Conservation (phyloP, 1,140 invertebrate species). For the Rhopalosiphum maidis region DNA sequence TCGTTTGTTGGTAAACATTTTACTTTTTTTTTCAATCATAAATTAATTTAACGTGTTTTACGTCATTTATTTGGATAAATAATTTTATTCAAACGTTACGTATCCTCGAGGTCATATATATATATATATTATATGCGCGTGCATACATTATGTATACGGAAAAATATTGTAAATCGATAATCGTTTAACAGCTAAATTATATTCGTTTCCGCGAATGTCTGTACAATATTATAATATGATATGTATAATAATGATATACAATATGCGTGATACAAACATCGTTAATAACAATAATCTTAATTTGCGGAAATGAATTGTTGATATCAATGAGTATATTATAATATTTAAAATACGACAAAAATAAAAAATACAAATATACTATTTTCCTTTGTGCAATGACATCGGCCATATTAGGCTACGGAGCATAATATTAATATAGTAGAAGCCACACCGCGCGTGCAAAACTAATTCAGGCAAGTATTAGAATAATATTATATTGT, state of each 20-base stretch:
- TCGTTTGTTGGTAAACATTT: constrained; percentile 32
- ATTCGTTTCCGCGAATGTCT: neutral
- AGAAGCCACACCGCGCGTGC: neutral
- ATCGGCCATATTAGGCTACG: neutral
- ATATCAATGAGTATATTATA: neutral
- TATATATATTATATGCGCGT: neutral
- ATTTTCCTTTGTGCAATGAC: neutral
- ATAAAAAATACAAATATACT: neutral
- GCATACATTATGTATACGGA: neutral
- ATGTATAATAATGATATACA: too few species aligned
- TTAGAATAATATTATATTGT: neutral
- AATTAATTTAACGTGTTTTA: neutral
- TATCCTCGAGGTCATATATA: neutral
- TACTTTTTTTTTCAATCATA: neutral
- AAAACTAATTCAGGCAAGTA: neutral
- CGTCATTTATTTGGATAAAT: neutral
- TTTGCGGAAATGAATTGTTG: neutral
- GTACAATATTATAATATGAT: neutral
- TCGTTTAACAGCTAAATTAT: neutral
- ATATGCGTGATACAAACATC: neutral
- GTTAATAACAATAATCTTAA: neutral
- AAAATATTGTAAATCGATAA: constrained; percentile 18
- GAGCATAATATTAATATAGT: too few species aligned
- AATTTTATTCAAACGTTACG: constrained; percentile 6
- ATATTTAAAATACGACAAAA: neutral